phyloP scores from a whole-genome alignment of 2,888 invertebrate species.

The Philopedon plagiatum region DNA sequence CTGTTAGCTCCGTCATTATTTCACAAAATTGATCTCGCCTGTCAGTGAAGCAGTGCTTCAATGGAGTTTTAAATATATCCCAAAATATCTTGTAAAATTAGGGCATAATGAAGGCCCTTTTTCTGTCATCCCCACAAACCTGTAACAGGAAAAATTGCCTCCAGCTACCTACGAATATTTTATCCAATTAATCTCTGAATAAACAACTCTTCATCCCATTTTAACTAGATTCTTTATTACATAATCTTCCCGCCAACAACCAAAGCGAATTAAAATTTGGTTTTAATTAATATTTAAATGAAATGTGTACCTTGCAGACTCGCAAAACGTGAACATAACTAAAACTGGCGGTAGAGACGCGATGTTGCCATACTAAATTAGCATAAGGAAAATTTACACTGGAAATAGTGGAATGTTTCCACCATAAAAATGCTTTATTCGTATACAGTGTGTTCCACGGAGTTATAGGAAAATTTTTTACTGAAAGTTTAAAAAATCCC shows the following conservation, averaged over 20 bases:
- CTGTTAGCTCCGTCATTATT: too few species aligned
- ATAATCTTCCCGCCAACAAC: constrained; percentile 6
- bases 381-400: background rate
- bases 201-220: background rate
- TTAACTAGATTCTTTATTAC: constrained; percentile 13
- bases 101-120: too few species aligned
- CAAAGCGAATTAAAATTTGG: background rate
- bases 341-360: background rate
- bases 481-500: too few species aligned
- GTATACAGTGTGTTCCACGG: too few species aligned
- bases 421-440: background rate
- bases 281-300: constrained; percentile 21
- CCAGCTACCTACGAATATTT: background rate
- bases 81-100: too few species aligned
- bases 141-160: background rate
- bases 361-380: background rate
- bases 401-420: background rate
- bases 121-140: too few species aligned
- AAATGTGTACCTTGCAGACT: constrained; percentile 23
- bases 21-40: too few species aligned
- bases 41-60: too few species aligned
- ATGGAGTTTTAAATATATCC: too few species aligned
- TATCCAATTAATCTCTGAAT: background rate
- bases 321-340: constrained; percentile 5
- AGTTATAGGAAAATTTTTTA: too few species aligned